Base-by-base conservation (phyloP, 2,113 vertebrate genomes). In the Hymenochirus boettgeri region DNA sequence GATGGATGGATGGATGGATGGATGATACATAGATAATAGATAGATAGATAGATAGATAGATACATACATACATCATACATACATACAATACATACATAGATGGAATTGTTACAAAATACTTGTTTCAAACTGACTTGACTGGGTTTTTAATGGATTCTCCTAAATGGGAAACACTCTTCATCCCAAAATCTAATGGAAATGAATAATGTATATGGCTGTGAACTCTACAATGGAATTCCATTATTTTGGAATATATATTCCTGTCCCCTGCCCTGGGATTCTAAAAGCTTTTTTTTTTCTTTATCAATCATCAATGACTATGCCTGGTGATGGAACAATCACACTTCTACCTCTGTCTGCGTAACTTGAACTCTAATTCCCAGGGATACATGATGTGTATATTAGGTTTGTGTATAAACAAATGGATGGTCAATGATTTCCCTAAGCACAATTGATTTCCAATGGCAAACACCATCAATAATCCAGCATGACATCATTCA, bases 361-460 rank as follows among this genome's bases (percentile, higher is more conserved):
- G 25, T 52, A 37, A 59, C 19, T 42, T 37, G 42, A 33, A 39
- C 42, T 57, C 37, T 51, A 46, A 19, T 21, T 19, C 46, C 11
- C 2, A 24, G 47, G 64, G 56, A 21, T 51, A 15, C 12, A 17
- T 24, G 24, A 21, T 39, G 22, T 21, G 42, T 67, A 31, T 8
- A 37, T 52, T 4, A 15, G 22, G 5, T 31, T 31, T 18, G n/a
- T 6, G n/a, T 42, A 57, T 22, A 25, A 25, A 48, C 21, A 48
- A 21, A 58, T 45, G 33, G 56, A 48, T 47, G 19, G 21, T 27
- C 24, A 12, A 29, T 24, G 31, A 48, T 13, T 27, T 65, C 22
- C 22, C 63, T 50, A 57, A 35, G 42, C 11, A 21, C 5, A 11
- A 67, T 67, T 52, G 56, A 59, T 67, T 52, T 45, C 33, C 64